These are phyloP conservation scores for Dicrurus megarhynchus DNA, from an alignment of 2,113 vertebrate genomes.

Conservation along the genomic window DNA sequence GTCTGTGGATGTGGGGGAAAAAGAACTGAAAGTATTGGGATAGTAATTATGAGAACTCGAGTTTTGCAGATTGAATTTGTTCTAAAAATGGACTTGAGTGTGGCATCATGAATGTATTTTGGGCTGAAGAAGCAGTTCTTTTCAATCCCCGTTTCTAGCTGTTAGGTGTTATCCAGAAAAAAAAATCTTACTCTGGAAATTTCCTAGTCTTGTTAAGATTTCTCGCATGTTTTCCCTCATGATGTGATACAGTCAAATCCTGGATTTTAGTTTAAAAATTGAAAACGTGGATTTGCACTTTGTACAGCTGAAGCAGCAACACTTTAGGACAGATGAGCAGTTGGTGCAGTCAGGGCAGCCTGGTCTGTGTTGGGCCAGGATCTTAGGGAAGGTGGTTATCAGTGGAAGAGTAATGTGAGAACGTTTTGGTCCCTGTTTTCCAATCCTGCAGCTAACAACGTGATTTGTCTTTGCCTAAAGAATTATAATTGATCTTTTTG, in stretches of 20 bases:
- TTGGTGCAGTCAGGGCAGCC: background rate
- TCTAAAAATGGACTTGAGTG: constrained; percentile 48
- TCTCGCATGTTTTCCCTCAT: background rate
- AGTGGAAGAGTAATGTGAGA: background rate
- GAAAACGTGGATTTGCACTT: background rate
- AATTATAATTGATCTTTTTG: background rate
- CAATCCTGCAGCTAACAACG: background rate
- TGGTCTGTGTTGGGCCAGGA: background rate
- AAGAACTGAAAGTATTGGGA: constrained; percentile 20
- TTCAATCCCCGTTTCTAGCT: background rate
- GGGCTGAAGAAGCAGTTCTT: constrained; percentile 35
- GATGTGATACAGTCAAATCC: background rate
- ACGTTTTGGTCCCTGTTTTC: background rate
- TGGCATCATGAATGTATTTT: constrained; percentile 29
- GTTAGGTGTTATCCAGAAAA: constrained; percentile 6
- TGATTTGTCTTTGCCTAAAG: background rate
- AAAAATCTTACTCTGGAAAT: background rate
- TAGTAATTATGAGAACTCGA: constrained; percentile 42
- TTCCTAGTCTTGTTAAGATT: background rate
- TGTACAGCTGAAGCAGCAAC: background rate
- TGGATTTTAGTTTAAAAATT: background rate
- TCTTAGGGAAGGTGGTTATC: background rate
- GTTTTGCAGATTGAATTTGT: constrained; percentile 27
- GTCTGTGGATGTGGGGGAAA: background rate
- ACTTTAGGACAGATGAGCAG: background rate